Conservation (phyloP, 2,888 invertebrate genomes). For the Macrophya alboannulata region DNA sequence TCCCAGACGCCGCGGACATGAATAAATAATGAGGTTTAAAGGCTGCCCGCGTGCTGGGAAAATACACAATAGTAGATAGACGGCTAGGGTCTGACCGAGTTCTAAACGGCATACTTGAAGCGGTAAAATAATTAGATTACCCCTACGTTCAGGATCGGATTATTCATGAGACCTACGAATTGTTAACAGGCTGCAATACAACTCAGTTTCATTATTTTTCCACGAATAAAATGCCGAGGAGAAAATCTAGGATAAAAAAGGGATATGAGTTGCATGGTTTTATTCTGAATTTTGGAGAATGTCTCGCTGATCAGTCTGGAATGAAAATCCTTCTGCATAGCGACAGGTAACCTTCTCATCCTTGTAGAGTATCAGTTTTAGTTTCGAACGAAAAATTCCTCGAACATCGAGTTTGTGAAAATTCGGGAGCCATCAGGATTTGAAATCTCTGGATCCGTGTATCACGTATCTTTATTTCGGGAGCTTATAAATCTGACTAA, state of each 20-base stretch:
- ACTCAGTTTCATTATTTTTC: no score
- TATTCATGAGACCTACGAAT: no score
- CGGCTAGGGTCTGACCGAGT: neutral
- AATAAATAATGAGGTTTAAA: conserved; percentile 1
- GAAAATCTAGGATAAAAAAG: neutral
- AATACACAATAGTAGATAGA: neutral
- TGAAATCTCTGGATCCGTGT: neutral
- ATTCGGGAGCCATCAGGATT: neutral
- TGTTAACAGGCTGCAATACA: no score
- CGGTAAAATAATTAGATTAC: neutral
- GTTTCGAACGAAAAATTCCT: neutral
- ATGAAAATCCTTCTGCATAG: neutral
- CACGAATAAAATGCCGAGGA: neutral
- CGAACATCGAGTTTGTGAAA: neutral
- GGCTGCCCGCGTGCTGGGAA: neutral
- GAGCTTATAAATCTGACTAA: neutral
- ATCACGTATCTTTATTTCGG: neutral
- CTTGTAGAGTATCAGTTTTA: neutral
- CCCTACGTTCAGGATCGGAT: no score
- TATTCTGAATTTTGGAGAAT: neutral
- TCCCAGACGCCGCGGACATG: neutral
- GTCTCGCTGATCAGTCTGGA: neutral
- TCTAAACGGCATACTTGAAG: neutral
- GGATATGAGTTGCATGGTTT: neutral
- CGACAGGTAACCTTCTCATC: neutral